Evolutionary conservation across 2,797 vertebrate genomes (phyloP).

Genomic region (Gallinago solitaria): DNA sequence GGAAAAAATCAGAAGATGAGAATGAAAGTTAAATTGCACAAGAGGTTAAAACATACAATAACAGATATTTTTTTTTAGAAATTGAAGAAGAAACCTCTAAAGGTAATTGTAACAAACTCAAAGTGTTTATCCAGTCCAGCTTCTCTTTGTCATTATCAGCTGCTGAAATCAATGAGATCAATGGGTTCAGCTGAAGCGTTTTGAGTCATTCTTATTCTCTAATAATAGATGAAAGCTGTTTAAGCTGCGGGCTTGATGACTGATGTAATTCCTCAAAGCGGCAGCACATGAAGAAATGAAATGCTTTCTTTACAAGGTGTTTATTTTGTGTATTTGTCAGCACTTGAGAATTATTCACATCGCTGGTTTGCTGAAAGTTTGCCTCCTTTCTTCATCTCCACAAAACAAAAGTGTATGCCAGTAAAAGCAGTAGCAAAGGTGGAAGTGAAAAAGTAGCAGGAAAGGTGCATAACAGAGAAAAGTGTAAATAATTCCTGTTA

Average conservation of each 20-base stretch:
- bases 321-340: slow-evolving; percentile 34
- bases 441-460: background rate
- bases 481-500: background rate
- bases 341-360: background rate
- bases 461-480: background rate
- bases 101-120: slow-evolving; percentile 7
- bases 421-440: slow-evolving; percentile 1
- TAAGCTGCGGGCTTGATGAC: background rate
- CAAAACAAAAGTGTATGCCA: background rate
- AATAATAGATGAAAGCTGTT: slow-evolving; percentile 8
- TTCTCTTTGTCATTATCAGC: background rate
- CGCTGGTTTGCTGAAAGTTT: background rate
- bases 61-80: slow-evolving; percentile 3
- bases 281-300: background rate
- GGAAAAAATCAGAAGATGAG: background rate
- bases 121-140: background rate
- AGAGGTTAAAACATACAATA: background rate
- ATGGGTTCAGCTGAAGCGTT: slow-evolving; percentile 1
- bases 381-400: background rate
- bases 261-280: background rate
- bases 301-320: background rate
- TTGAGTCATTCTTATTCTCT: background rate
- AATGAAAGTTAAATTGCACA: background rate
- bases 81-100: slow-evolving; percentile 1
- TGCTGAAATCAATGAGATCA: slow-evolving; percentile 37